Evolutionary conservation across 2,113 vertebrate species (phyloP).

Genomic region (Lagopus leucura): DNA sequence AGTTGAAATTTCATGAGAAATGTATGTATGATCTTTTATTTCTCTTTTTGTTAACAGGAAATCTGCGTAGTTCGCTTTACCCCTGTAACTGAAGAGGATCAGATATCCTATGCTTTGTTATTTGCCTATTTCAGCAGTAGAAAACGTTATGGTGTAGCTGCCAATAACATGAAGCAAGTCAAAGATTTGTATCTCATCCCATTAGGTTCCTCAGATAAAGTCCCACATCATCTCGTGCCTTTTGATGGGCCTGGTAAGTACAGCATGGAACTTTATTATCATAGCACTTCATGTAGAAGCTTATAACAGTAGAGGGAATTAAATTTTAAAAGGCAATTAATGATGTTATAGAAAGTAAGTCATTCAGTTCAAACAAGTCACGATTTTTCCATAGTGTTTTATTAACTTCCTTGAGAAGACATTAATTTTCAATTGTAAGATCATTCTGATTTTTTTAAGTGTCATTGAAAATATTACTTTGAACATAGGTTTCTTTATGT

Average conservation of each 20-base stretch:
- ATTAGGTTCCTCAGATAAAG: conserved; percentile 92
- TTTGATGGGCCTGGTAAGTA: conserved; percentile 97
- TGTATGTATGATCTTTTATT: background rate
- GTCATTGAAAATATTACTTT: background rate
- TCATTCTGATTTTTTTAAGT: background rate
- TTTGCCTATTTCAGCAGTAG: conserved; percentile 98
- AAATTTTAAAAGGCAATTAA: background rate
- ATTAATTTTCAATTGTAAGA: background rate
- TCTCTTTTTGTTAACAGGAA: conserved; percentile 83
- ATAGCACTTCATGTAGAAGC: fast-evolving
- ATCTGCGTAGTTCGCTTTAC: conserved; percentile 95
- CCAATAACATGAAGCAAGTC: conserved; percentile 96
- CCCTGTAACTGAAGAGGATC: conserved; percentile 96
- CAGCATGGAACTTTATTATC: background rate
- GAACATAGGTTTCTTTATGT: background rate
- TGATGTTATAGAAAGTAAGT: background rate
- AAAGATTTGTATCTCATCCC: conserved; percentile 99
- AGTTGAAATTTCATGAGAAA: background rate
- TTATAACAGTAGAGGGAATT: background rate
- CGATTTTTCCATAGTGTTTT: background rate
- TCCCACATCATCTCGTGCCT: conserved; percentile 96
- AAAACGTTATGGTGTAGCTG: conserved; percentile 94
- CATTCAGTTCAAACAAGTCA: background rate
- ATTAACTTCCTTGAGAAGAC: background rate
- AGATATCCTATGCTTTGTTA: conserved; percentile 94